Percentiles rank a stretch among this genome's conserved stretches.
phyloP scores from a whole-genome alignment of 2,113 vertebrate genomes.

The Aythya baeri region DNA sequence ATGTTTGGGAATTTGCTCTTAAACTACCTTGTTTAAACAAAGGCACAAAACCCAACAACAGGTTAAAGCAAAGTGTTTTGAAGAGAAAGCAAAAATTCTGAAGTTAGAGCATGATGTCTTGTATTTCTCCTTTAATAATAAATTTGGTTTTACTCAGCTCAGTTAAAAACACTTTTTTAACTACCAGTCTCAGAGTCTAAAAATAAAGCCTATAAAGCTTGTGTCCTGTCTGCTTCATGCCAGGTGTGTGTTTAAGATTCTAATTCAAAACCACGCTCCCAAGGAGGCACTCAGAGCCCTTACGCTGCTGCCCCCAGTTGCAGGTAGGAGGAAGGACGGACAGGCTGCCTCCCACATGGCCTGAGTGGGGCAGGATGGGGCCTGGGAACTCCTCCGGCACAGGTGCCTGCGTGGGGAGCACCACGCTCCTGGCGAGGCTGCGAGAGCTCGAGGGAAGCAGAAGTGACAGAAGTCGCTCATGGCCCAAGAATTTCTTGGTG shows the following conservation, averaged over 20 bases:
- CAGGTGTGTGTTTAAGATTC: neutral
- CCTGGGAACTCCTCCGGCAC: fast-evolving
- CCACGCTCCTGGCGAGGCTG: neutral
- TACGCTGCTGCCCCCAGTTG: neutral
- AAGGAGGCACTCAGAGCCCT: neutral
- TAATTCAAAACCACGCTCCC: neutral
- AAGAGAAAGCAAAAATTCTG: neutral
- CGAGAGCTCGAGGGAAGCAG: neutral
- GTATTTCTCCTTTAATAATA: neutral
- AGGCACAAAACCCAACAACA: neutral
- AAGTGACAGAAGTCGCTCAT: slow-evolving; percentile 27
- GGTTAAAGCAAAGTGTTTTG: neutral
- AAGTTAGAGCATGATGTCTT: neutral
- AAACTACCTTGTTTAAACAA: neutral
- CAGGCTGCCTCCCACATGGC: neutral
- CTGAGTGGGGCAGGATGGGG: neutral
- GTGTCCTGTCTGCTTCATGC: neutral
- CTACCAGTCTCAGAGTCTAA: neutral
- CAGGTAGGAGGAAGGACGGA: neutral
- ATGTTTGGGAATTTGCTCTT: neutral
- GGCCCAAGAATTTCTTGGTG: slow-evolving; percentile 15
- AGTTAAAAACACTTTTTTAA: neutral
- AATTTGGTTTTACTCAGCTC: neutral
- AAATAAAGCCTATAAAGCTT: neutral
- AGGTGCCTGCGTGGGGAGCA: neutral